Evolutionary conservation across 2,797 vertebrate genomes (phyloP), one percentile per base, ranked within the genome.

Genomic region (Poeciliopsis paucimaculata): DNA sequence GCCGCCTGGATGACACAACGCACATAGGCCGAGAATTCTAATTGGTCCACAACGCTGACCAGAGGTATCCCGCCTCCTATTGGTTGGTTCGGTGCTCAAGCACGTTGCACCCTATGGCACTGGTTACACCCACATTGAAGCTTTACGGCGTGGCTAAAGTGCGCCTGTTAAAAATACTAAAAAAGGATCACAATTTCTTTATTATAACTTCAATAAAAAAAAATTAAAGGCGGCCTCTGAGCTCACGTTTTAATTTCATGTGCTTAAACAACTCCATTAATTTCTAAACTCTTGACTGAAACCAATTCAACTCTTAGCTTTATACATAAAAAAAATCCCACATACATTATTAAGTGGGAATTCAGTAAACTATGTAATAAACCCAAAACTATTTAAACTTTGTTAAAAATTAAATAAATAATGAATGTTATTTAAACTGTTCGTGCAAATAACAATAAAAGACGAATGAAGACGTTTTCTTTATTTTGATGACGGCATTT

Each of bases 31-130:
- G 0, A 28, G 12, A 0, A 13, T 20, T 77, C 16, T 88, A 62
- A 96, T 96, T 96, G 94, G 95, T 83, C 11, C 13, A 86, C 0
- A 86, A 81, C 11, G 5, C 91, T 95, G 93, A 94, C 91, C 91
- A 86, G 94, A 95, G 87, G 36, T 73, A 72, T 31, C 3, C 1
- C 26, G 5, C 13, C 9, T 89, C 9, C 84, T 47, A 94, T 95
- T 95, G 94, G 95, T 13, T 78, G 0, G 0, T 10, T 1, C 0
- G 3, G 23, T 45, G 2, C 87, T 84, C 91, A 88, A 26, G 91
- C 77, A 43, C 3, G 0, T 34, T 5, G 31, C n/a, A 53, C 49
- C 66, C 28, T 2, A 51, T 23, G 18, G 49, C 20, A 51, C 7
- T 51, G 49, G 49, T 51, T 23, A 51, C n/a, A 53, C 49, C 68